Conservation (phyloP, 2,113 vertebrate species). For the Pelusios castaneus region DNA sequence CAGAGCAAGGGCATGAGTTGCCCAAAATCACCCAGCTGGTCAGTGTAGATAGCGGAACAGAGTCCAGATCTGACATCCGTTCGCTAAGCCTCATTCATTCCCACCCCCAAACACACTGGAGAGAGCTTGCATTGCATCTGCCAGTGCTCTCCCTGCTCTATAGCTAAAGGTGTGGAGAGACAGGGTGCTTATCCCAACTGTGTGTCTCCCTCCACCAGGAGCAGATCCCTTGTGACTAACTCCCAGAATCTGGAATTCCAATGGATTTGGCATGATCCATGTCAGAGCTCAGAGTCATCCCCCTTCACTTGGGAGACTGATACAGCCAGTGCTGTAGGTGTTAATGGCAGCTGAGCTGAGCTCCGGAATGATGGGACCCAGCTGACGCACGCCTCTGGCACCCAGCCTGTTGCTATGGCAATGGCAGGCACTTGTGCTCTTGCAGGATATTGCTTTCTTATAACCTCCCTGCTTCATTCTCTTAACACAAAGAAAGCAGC, state of each 20-base stretch:
- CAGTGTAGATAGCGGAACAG: neutral
- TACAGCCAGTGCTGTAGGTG: rapidly evolving
- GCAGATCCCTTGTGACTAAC: neutral
- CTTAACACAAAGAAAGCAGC: conserved; percentile 72
- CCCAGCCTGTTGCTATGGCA: conserved; percentile 67
- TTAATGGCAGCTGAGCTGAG: neutral
- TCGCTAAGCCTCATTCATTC: neutral
- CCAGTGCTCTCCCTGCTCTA: neutral
- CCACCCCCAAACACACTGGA: neutral
- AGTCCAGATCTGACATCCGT: neutral
- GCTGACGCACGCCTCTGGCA: conserved; percentile 50
- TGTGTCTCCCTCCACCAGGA: neutral
- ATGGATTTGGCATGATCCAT: neutral
- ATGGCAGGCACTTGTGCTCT: conserved; percentile 51
- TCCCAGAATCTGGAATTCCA: neutral
- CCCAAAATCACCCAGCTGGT: neutral
- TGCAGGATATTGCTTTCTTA: conserved; percentile 78
- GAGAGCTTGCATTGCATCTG: neutral
- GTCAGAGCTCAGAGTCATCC: neutral
- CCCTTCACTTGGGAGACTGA: neutral
- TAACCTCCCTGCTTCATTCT: conserved; percentile 57
- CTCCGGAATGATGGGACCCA: conserved; percentile 31
- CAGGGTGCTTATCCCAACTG: neutral
- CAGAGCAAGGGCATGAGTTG: neutral
- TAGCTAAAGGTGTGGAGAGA: neutral